These are phyloP conservation scores for Heliconius hortense DNA, from an alignment of 2,888 invertebrate genomes.

Conservation along the genomic window DNA sequence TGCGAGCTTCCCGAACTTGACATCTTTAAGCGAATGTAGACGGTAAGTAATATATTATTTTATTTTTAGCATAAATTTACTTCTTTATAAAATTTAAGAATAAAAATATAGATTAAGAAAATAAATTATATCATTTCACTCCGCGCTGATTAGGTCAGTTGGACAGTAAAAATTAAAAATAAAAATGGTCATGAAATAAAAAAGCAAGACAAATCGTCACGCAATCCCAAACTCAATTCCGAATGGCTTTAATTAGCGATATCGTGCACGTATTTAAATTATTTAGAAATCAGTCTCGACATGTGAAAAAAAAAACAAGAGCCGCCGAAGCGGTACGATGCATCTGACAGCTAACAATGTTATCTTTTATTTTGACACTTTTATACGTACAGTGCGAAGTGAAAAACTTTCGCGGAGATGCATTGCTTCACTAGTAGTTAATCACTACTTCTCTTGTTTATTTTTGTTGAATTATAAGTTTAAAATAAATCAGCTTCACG, in stretches of 20 bases:
- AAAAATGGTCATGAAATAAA: slow-evolving; percentile 36
- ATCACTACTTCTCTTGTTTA: background rate
- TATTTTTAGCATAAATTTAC: background rate
- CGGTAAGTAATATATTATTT: background rate
- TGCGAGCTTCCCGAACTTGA: background rate
- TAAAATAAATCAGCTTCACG: no score
- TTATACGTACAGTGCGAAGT: slow-evolving; percentile 18
- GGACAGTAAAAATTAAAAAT: slow-evolving; percentile 35
- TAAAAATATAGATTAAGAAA: slow-evolving; percentile 19
- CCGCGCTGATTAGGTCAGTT: slow-evolving; percentile 37
- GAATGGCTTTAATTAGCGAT: slow-evolving; percentile 64
- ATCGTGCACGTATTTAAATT: slow-evolving; percentile 79
- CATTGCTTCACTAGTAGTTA: background rate
- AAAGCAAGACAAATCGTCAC: slow-evolving; percentile 53
- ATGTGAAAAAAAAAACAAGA: slow-evolving; percentile 73
- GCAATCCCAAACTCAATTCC: slow-evolving; percentile 68
- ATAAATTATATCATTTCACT: slow-evolving; percentile 2
- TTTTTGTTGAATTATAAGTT: background rate
- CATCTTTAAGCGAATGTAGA: slow-evolving; percentile 2
- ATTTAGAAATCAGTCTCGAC: slow-evolving; percentile 79
- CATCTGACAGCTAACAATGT: slow-evolving; percentile 31
- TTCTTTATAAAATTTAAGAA: background rate
- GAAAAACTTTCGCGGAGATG: slow-evolving; percentile 24
- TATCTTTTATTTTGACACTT: slow-evolving; percentile 37
- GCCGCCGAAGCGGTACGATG: slow-evolving; percentile 68